phyloP scores from a whole-genome alignment of 2,797 vertebrate species.

The Scolopax bukidnonensis region DNA sequence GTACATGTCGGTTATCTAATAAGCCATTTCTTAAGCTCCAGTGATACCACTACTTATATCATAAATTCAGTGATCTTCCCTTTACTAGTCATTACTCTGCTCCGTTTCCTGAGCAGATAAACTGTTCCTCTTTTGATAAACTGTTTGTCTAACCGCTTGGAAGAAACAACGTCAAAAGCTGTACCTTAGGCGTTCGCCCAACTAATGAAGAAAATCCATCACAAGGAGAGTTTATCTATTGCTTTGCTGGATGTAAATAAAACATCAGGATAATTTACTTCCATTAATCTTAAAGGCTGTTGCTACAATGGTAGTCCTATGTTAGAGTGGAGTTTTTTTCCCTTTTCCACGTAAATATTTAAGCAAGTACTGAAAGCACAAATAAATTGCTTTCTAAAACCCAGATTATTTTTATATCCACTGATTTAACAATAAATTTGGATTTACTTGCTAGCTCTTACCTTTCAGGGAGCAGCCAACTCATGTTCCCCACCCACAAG shows the following conservation, averaged over 20 bases:
- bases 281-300: constrained; percentile 51
- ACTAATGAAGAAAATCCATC: constrained; percentile 73
- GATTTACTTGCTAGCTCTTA: constrained; percentile 1
- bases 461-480: neutral
- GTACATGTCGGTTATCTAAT: neutral
- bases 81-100: constrained; percentile 59
- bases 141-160: constrained; percentile 36
- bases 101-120: neutral
- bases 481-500: fast-evolving
- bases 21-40: constrained; percentile 6
- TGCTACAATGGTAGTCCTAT: neutral
- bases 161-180: constrained; percentile 49
- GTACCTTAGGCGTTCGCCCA: constrained; percentile 2
- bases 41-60: neutral
- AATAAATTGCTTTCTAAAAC: constrained; percentile 62
- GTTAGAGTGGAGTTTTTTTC: neutral
- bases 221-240: constrained; percentile 43
- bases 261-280: constrained; percentile 61
- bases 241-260: constrained; percentile 63
- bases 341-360: constrained; percentile 44
- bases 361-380: constrained; percentile 32
- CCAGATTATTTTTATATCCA: constrained; percentile 39
- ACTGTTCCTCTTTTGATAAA: constrained; percentile 49
- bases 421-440: constrained; percentile 14
- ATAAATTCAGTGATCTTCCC: constrained; percentile 44